Percentiles rank a stretch among this genome's conserved stretches.
phyloP scores from a whole-genome alignment of 2,113 vertebrate genomes.

The Dolichallabes microphthalmus region DNA sequence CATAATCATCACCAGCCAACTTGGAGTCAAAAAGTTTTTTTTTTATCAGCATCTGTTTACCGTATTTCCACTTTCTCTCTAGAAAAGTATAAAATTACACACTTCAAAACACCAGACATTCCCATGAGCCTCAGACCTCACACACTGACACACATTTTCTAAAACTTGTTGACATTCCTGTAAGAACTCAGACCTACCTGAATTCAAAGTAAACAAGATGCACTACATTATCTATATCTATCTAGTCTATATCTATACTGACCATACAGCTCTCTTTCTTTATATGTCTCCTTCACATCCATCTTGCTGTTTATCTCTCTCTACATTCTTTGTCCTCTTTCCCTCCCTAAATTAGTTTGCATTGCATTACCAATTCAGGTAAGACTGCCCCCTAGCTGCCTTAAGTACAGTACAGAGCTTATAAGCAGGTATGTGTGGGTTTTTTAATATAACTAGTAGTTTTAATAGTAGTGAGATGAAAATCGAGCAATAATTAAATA shows the following conservation, averaged over 20 bases:
- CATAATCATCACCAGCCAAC: neutral
- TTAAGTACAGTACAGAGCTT: neutral
- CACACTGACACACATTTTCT: neutral
- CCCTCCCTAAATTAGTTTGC: neutral
- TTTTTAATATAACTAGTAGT: neutral
- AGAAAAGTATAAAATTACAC: neutral
- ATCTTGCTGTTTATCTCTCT: slow-evolving; percentile 1
- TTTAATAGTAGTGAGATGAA: neutral
- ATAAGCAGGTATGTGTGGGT: neutral
- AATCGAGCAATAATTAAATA: neutral
- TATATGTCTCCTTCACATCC: neutral
- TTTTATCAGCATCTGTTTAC: neutral
- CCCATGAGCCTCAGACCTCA: slow-evolving; percentile 6
- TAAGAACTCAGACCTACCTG: neutral
- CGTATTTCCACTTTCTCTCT: neutral
- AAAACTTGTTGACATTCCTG: neutral
- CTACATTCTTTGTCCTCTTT: neutral
- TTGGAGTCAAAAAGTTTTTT: neutral
- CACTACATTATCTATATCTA: neutral
- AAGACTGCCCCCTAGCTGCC: slow-evolving; percentile 13
- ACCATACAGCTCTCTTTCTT: neutral
- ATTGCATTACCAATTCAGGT: neutral
- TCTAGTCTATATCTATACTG: neutral
- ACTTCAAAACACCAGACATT: neutral
- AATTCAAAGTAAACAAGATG: slow-evolving; percentile 20